Evolutionary conservation across 2,113 vertebrate genomes (phyloP), one percentile per base, ranked within the genome.

Genomic region (Thamnophis sirtalis): DNA sequence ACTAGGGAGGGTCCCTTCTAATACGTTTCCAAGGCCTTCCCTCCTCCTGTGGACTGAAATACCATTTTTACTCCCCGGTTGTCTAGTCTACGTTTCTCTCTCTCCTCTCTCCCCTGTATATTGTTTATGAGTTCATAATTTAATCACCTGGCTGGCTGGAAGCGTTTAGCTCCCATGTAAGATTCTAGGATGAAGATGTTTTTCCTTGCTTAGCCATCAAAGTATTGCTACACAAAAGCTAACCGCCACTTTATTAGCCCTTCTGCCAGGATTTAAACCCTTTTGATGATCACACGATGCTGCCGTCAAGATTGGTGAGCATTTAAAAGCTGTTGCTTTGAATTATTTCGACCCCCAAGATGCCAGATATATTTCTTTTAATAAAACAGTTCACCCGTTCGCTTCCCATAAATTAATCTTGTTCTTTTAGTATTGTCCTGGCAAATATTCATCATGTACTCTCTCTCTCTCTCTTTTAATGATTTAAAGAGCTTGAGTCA

Each of bases 121-220:
- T 28, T 33, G n/a, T 88, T 94, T 89, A 92, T 87, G 56, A 58
- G 0, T 94, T 94, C 56, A 60, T 91, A 94, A 88, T 56, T 95
- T 60, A 80, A 60, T 80, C 90, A 91, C 0, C 9, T 26, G 91
- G 90, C 90, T 90, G 85, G 21, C 50, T 89, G 86, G 92, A 90
- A 80, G 84, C 80, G 84, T 1, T 43, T 89, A 89, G 6, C 87
- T 54, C 85, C n/a, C 63, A 60, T 93, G 92, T 93, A n/a, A 92
- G 95, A 94, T 94, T 94, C 93, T 56, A 15, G 73, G 92, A 0
- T 0, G 84, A 91, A 26, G 85, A 89, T 49, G 68, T 93, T 93
- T 92, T 94, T 93, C 94, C 94, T 96, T 93, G 68, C 26, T 94
- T 94, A 96, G 94, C 92, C 95, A 92, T 93, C 94, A 94, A 91